Base-by-base conservation (phyloP, 2,888 invertebrate genomes). In the Oscheius myriophilus region DNA sequence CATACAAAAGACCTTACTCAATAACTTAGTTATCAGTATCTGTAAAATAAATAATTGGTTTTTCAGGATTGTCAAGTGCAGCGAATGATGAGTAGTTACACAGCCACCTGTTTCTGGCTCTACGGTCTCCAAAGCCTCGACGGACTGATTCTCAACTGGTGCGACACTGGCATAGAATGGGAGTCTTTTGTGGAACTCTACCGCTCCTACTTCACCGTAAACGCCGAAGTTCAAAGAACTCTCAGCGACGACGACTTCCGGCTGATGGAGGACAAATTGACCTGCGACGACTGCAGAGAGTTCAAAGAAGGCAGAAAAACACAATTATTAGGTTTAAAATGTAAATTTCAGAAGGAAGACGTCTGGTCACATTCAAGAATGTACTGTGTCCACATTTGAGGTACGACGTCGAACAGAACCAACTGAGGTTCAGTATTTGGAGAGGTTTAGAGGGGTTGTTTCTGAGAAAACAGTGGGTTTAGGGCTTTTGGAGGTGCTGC, bases 61-160 rank as follows among this genome's bases (percentile, higher is more conserved):
- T 54, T 80, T 49, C 33, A 80, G 78, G 84, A 86, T 70, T 86
- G 86, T 65, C 86, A 86, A 74, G 85, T 86, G 46, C 86, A 86
- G 64, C 69, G 86, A 18, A 86, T 86, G 86, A 84, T 85, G 76
- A 80, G 78, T 11, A 84, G 84, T n/a, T 86, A 86, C 69, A 85
- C 86, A 7, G 86, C 85, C 23, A 85, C 85, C 12, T 83, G 83
- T 59, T 85, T 85, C 65, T 85, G 85, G 85, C 69, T 85, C 57
- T 85, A 84, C 66, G 85, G 84, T 11, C 80, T 78, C 14, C 70
- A 79, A 18, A 65, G 68, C 11, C 52, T 80, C 18, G 82, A 84
- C 59, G 84, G 81, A 16, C 70, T 83, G 41, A 54, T 85, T 16
- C 25, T 84, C 62, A 69, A 75, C n/a, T 82, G 82, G 79, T 73